Evolutionary conservation across 2,888 invertebrate genomes (phyloP), one percentile per base, ranked within the genome.

Genomic region (Azorinus chamasolen): DNA sequence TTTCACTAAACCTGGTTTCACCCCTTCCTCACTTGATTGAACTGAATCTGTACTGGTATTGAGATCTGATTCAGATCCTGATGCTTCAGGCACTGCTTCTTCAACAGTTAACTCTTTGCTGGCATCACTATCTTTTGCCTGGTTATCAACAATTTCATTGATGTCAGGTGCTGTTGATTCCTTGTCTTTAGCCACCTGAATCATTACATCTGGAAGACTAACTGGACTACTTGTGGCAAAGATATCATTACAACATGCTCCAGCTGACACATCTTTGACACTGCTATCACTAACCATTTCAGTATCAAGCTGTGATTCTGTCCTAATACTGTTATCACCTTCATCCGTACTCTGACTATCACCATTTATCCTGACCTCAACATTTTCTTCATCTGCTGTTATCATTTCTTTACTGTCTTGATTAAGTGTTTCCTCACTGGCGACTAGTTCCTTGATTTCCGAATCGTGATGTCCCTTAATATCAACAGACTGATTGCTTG

Each of bases 1-100:
- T 54, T 63, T 78, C 6, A 78, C 78, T 55, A 58, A 64, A 18
- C 78, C 78, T 22, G 72, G 78, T 48, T 64, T 64, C 1, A 69
- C 58, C 22, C 58, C 59, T 14, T 70, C 76, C 24, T 64, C 69
- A 51, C 48, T 53, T 0, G 72, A 68, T 0, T 45, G 8, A 0
- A 54, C 8, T 22, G 64, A 69, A n/a, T 72, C 72, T 10, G 64
- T 14, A 64, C 69, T 73, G 8, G 53, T 55, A 27, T 78, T 69
- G 8, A 64, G 39, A 18, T 73, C 69, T 0, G 72, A 73, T 3
- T 73, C 73, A 12, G 57, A 45, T 1, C 45, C 20, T 45, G 45
- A 45, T 5, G 45, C n/a, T 16, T 45, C 45, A 18, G 20, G 14
- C 4, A 8, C 16, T 32, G n/a, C n/a, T 32, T 6, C 32, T 6